Evolutionary conservation across 2,888 invertebrate genomes (phyloP).

Genomic region (Eucera pruinosa): DNA sequence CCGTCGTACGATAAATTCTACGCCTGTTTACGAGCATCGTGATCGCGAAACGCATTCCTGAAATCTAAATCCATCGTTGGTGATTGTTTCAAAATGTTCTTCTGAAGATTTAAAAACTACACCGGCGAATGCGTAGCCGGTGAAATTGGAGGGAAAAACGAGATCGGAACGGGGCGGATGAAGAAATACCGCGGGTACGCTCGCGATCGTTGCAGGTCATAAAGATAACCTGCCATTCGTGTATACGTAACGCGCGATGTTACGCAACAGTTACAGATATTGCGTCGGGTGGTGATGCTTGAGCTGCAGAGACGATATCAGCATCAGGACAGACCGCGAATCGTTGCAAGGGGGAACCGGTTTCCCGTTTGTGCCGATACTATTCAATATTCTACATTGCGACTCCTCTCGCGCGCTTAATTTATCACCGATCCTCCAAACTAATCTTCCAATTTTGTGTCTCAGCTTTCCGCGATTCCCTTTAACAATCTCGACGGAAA

Average conservation of each 20-base stretch:
- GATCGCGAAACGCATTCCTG: constrained; percentile 20
- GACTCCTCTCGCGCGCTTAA: constrained; percentile 40
- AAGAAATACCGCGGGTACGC: constrained; percentile 35
- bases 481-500: too few relatives aligned
- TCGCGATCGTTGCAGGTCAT: constrained; percentile 23
- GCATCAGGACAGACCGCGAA: constrained; percentile 56
- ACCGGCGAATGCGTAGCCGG: too few relatives aligned
- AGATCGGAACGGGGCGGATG: constrained; percentile 11
- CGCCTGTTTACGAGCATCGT: constrained; percentile 1
- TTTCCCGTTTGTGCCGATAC: constrained; percentile 48
- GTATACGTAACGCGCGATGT: constrained; percentile 62
- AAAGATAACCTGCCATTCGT: constrained; percentile 67
- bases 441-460: too few relatives aligned
- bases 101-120: not conserved
- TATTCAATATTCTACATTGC: constrained; percentile 54
- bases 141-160: constrained; percentile 8
- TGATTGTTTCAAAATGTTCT: not conserved
- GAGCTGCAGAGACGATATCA: constrained; percentile 43
- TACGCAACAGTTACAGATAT: constrained; percentile 70
- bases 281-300: constrained; percentile 67
- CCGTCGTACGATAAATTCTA: constrained; percentile 28
- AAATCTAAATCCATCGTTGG: not conserved
- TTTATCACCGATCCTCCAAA: constrained; percentile 12
- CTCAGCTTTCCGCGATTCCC: not conserved
- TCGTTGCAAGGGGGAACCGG: constrained; percentile 65